Evolutionary conservation across 1,140 invertebrate species (phyloP).

Genomic region (Oedothorax gibbosus): DNA sequence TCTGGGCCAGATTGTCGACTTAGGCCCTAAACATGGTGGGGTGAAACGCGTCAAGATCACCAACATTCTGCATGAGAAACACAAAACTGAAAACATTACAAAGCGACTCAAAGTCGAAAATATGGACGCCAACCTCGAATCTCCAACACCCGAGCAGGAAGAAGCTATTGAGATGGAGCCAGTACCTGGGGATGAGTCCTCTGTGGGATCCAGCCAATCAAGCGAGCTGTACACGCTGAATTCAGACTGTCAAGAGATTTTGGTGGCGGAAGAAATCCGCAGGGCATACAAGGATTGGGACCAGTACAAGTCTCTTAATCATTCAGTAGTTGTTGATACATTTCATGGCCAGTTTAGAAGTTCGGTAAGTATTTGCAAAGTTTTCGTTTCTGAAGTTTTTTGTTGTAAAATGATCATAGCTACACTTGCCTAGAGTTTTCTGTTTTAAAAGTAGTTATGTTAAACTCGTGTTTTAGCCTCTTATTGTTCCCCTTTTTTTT

Average conservation of each 20-base stretch:
- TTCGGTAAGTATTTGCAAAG: conserved; percentile 71
- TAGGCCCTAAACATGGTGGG: conserved; percentile 69
- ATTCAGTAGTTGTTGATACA: conserved; percentile 77
- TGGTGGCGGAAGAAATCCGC: conserved; percentile 70
- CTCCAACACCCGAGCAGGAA: conserved; percentile 28
- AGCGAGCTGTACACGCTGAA: conserved; percentile 48
- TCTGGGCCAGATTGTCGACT: conserved; percentile 69
- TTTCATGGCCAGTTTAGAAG: conserved; percentile 82
- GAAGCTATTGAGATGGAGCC: conserved; percentile 46
- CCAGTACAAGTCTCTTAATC: conserved; percentile 74
- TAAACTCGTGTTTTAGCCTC: too few relatives aligned
- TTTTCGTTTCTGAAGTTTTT: not conserved
- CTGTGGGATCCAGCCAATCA: conserved; percentile 43
- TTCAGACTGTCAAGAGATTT: conserved; percentile 63
- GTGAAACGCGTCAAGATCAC: conserved; percentile 72
- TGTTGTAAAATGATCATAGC: not conserved
- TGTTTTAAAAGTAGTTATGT: too few relatives aligned
- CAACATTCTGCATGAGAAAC: conserved; percentile 68
- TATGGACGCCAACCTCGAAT: conserved; percentile 40
- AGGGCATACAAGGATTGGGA: conserved; percentile 74
- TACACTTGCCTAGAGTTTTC: not conserved
- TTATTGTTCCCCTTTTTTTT: too few relatives aligned
- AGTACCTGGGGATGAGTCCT: conserved; percentile 42
- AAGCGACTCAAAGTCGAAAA: conserved; percentile 50
- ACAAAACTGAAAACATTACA: conserved; percentile 26